A percentile compares a stretch with the other conserved stretches of the same genome.
These are phyloP conservation scores for Setipinna tenuifilis DNA, from an alignment of 2,797 vertebrate genomes.

Conservation along the genomic window DNA sequence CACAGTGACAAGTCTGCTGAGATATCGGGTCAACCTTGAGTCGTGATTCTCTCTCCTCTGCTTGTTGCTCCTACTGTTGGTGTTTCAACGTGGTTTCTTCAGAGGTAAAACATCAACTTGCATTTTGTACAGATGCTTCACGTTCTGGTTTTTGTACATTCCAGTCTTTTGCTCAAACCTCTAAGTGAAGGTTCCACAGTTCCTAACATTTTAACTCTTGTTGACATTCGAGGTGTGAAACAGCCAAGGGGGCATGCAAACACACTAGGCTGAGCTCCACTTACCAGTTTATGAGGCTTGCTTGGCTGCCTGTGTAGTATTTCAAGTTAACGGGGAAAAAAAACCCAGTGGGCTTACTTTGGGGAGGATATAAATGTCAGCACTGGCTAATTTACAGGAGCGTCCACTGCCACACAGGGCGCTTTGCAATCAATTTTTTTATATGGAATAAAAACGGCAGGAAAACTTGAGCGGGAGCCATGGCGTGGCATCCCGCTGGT, in stretches of 20 bases:
- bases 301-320: background rate
- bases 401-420: background rate
- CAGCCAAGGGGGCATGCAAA: background rate
- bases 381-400: slow-evolving; percentile 33
- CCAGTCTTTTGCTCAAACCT: background rate
- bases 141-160: background rate
- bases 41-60: slow-evolving; percentile 15
- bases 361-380: slow-evolving; percentile 18
- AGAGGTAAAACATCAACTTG: background rate
- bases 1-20: slow-evolving; percentile 72
- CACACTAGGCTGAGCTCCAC: slow-evolving; percentile 22
- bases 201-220: background rate
- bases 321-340: slow-evolving; percentile 11
- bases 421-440: slow-evolving; percentile 16
- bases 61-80: background rate
- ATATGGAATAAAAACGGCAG: slow-evolving; percentile 39
- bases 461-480: slow-evolving; percentile 87
- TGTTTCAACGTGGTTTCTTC: background rate
- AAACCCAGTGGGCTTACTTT: background rate
- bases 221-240: background rate
- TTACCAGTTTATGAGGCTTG: background rate
- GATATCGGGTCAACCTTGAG: slow-evolving; percentile 57
- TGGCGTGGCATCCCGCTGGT: slow-evolving; percentile 73
- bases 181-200: background rate
- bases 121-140: background rate